Conservation (phyloP, 2,797 vertebrate species). For the Ctenosaura bakeri region DNA sequence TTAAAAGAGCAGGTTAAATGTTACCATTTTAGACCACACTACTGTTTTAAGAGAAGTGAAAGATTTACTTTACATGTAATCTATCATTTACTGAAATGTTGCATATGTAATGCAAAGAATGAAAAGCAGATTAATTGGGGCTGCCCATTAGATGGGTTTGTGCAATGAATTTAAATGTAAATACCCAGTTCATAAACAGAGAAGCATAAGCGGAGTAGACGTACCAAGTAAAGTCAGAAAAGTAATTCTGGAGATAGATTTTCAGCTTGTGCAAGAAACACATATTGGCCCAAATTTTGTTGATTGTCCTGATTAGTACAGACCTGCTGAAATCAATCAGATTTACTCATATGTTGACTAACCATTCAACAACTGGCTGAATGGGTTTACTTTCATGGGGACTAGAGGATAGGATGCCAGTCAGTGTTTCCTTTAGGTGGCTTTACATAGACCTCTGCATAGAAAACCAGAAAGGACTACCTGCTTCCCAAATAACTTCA, state of each 20-base stretch:
- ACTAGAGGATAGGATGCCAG: no score
- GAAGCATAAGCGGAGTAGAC: background rate
- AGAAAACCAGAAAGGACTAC: background rate
- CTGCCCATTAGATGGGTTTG: background rate
- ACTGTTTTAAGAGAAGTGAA: background rate
- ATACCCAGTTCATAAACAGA: background rate
- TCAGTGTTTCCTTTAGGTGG: no score
- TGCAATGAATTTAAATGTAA: slow-evolving; percentile 8
- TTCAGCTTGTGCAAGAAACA: background rate
- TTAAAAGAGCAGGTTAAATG: background rate
- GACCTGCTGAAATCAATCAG: no score
- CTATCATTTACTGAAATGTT: background rate
- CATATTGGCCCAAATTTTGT: no score
- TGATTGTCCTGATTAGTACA: no score
- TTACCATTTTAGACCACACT: background rate
- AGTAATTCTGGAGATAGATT: background rate
- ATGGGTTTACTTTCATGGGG: no score
- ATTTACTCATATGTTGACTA: no score
- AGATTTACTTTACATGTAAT: background rate
- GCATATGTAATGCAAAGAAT: background rate
- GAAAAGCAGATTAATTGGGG: background rate
- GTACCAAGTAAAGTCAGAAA: background rate
- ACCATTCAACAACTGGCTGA: no score
- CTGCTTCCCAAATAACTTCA: background rate
- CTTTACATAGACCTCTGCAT: background rate